Evolutionary conservation across 2,797 vertebrate species (phyloP).

Genomic region (Synanceia verrucosa): DNA sequence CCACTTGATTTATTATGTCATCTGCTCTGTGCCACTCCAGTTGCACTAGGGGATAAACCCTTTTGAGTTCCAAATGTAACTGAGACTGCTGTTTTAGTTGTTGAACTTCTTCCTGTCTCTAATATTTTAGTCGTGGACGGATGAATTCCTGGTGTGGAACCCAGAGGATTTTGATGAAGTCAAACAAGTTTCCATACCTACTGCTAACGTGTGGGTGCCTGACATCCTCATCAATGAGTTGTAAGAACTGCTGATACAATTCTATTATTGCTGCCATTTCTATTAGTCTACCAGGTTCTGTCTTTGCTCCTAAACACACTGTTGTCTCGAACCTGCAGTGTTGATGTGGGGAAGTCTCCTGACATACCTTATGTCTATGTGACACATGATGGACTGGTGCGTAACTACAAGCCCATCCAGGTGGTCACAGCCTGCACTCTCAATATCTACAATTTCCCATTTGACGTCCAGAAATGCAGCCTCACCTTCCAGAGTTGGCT

Average conservation of each 20-base stretch:
- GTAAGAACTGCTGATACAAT: conserved; percentile 79
- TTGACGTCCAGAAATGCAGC: conserved; percentile 97
- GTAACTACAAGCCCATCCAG: conserved; percentile 97
- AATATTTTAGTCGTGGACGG: conserved; percentile 86
- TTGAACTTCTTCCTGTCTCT: neutral
- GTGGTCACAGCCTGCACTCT: conserved; percentile 96
- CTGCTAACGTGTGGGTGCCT: conserved; percentile 92
- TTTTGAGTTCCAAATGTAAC: too few relatives aligned
- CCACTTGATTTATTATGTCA: too few relatives aligned
- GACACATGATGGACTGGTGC: conserved; percentile 86
- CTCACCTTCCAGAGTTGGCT: conserved; percentile 99
- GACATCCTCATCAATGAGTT: conserved; percentile 99
- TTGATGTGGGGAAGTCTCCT: conserved; percentile 96
- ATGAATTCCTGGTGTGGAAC: conserved; percentile 94
- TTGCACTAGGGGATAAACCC: too few relatives aligned
- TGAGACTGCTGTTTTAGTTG: too few relatives aligned
- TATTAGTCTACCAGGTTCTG: fast-evolving
- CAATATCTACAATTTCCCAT: conserved; percentile 99
- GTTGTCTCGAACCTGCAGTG: conserved; percentile 75
- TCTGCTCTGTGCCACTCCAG: too few relatives aligned
- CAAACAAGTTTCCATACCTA: conserved; percentile 90
- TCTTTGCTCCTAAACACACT: neutral
- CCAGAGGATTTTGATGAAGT: conserved; percentile 91
- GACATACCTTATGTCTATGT: conserved; percentile 96
- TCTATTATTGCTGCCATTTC: neutral